Conservation (phyloP, 2,888 invertebrate species). For the Ochropleura leucogaster region DNA sequence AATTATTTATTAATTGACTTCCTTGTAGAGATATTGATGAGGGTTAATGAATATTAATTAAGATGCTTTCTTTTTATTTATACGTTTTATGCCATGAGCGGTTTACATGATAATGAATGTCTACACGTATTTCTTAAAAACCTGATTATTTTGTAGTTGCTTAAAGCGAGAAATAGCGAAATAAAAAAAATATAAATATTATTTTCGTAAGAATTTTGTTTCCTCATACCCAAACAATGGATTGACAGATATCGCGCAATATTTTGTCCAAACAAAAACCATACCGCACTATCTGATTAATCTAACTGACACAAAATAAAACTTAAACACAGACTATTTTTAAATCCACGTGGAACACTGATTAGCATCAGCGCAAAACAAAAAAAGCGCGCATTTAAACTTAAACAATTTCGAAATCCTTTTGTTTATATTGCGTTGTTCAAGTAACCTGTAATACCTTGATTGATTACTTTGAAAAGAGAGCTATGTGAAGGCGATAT, state of each 20-base stretch:
- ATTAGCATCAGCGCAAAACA: slow-evolving; percentile 55
- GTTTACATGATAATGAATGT: neutral
- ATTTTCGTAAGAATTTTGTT: neutral
- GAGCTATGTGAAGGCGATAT: slow-evolving; percentile 23
- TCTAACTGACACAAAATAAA: slow-evolving; percentile 34
- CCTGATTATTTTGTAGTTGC: neutral
- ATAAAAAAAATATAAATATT: neutral
- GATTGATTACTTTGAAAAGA: slow-evolving; percentile 62
- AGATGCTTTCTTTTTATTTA: slow-evolving; percentile 34
- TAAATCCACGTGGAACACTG: slow-evolving; percentile 36
- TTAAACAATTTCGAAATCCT: slow-evolving; percentile 58
- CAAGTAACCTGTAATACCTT: slow-evolving; percentile 36
- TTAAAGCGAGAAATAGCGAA: neutral
- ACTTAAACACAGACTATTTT: slow-evolving; percentile 33
- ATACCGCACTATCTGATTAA: slow-evolving; percentile 36
- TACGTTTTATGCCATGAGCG: slow-evolving; percentile 4
- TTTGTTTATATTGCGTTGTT: slow-evolving; percentile 54
- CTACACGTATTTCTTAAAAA: neutral
- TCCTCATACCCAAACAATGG: neutral
- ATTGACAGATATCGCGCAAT: slow-evolving; percentile 14
- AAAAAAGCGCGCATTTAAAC: slow-evolving; percentile 48
- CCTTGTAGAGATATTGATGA: slow-evolving; percentile 42
- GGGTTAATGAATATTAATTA: slow-evolving; percentile 45
- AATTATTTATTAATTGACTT: slow-evolving; percentile 51
- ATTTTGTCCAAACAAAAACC: slow-evolving; percentile 34